These are phyloP conservation scores for Thera obeliscata DNA, from an alignment of 2,888 invertebrate genomes.

Conservation along the genomic window DNA sequence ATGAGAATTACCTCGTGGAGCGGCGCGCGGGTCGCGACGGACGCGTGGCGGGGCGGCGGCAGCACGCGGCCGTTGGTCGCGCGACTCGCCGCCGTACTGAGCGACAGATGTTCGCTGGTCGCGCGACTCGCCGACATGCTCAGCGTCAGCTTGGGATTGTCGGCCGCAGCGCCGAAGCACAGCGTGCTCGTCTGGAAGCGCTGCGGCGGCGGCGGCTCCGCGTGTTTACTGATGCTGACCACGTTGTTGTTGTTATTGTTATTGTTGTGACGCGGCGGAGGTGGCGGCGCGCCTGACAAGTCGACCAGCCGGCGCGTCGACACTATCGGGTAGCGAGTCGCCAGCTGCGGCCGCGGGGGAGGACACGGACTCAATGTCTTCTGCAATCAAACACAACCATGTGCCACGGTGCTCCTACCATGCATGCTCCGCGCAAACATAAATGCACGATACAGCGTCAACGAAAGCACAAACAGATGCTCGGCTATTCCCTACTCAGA, in stretches of 20 bases:
- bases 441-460: slow-evolving; percentile 49
- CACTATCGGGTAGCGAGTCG: slow-evolving; percentile 75
- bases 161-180: slow-evolving; percentile 70
- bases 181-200: slow-evolving; percentile 78
- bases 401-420: slow-evolving; percentile 76
- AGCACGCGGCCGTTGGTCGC: slow-evolving; percentile 43
- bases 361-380: slow-evolving; percentile 71
- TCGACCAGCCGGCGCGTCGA: slow-evolving; percentile 77
- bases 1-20: slow-evolving; percentile 77
- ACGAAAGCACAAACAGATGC: slow-evolving; percentile 40
- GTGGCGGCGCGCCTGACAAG: slow-evolving; percentile 73
- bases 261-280: slow-evolving; percentile 62
- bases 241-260: slow-evolving; percentile 46
- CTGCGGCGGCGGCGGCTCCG: slow-evolving; percentile 50
- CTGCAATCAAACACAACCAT: slow-evolving; percentile 79
- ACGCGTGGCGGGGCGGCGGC: slow-evolving; percentile 46
- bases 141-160: slow-evolving; percentile 73
- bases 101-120: slow-evolving; percentile 55
- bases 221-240: slow-evolving; percentile 74
- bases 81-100: slow-evolving; percentile 62
- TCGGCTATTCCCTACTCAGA: not conserved
- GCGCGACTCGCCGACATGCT: slow-evolving; percentile 58
- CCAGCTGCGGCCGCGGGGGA: slow-evolving; percentile 76
- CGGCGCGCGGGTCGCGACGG: slow-evolving; percentile 47
- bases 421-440: slow-evolving; percentile 43